Percentiles rank a stretch among this genome's conserved stretches.
Evolutionary conservation across 1,140 invertebrate species (phyloP).

Genomic region (Mactra quadrangularis): DNA sequence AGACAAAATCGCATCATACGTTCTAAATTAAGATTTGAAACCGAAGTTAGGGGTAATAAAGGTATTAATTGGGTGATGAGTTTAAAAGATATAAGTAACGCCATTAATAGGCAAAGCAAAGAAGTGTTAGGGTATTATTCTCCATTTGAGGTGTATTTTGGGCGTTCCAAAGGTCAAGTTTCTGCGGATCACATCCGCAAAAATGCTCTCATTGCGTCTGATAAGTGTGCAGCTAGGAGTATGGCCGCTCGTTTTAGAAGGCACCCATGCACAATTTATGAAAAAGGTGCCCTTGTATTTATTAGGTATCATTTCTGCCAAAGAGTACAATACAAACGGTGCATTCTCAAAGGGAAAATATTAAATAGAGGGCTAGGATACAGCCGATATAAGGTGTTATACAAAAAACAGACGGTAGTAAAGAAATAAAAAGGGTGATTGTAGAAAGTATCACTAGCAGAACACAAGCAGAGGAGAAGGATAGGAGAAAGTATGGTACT

Average conservation of each 20-base stretch:
- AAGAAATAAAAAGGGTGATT: background rate
- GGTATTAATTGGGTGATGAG: background rate
- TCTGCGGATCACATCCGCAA: background rate
- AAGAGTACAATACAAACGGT: background rate
- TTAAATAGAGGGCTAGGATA: background rate
- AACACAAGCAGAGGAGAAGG: background rate
- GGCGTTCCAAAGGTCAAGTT: background rate
- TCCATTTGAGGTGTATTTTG: background rate
- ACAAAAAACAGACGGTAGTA: background rate
- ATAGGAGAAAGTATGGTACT: no score
- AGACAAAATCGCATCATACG: background rate
- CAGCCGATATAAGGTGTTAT: background rate
- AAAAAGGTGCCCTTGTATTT: background rate
- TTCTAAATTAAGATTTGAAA: background rate
- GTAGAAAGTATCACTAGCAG: constrained; percentile 1
- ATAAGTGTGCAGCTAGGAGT: background rate
- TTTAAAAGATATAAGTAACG: background rate
- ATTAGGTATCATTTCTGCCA: background rate
- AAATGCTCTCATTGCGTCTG: background rate
- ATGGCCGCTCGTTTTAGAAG: background rate
- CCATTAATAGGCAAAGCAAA: background rate
- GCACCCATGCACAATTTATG: background rate
- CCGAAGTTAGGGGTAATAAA: no score
- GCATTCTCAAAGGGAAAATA: background rate
- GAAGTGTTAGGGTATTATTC: background rate